phyloP scores from a whole-genome alignment of 2,113 vertebrate species.

The Tyto alba region DNA sequence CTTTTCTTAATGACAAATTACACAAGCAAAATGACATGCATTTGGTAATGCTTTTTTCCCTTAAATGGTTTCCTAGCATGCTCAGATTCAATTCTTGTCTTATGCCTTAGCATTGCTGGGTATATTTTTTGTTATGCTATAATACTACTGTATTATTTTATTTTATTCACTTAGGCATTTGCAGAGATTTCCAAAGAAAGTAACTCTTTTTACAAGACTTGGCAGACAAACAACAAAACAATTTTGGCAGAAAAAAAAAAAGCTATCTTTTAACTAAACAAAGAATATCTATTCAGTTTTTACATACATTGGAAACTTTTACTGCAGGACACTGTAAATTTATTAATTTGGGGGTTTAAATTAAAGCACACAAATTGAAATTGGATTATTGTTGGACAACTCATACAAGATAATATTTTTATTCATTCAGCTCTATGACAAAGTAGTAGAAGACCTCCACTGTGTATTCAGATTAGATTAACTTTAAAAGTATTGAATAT shows the following conservation, averaged over 20 bases:
- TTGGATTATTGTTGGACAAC: not conserved
- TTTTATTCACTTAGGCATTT: not conserved
- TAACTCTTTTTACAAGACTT: not conserved
- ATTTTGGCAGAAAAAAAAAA: not conserved
- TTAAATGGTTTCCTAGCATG: not conserved
- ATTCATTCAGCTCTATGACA: not conserved
- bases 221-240: not conserved
- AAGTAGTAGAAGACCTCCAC: not conserved
- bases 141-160: not conserved
- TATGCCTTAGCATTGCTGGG: not conserved
- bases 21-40: not conserved
- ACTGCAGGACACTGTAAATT: not conserved
- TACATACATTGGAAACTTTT: not conserved
- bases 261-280: not conserved
- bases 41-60: not conserved
- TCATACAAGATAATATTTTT: not conserved
- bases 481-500: not conserved
- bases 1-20: conserved; percentile 9
- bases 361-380: not conserved
- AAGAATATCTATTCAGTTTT: not conserved
- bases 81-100: not conserved
- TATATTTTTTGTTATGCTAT: not conserved
- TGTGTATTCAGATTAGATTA: not conserved
- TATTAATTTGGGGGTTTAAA: not conserved
- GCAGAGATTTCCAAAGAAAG: not conserved